Conservation (phyloP, 2,888 invertebrate genomes). For the Deilephila porcellus region DNA sequence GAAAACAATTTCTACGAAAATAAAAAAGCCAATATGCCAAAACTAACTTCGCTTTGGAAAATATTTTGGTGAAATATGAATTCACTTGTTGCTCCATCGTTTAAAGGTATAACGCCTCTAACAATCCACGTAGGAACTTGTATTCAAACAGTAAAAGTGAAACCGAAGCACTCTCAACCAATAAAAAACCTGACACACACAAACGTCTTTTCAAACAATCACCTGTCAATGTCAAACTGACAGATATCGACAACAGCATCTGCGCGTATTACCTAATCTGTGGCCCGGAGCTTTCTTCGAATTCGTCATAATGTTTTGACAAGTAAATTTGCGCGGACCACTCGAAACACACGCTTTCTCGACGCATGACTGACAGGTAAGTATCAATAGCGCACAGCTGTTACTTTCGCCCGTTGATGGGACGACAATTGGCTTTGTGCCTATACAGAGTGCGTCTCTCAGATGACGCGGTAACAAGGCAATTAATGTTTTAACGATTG, state of each 20-base stretch:
- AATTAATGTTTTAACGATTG: slow-evolving; percentile 27
- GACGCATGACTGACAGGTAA: slow-evolving; percentile 43
- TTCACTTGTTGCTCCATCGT: too few relatives aligned
- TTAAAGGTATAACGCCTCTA: too few relatives aligned
- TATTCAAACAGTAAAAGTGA: background rate
- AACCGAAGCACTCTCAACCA: too few relatives aligned
- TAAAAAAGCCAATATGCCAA: too few relatives aligned
- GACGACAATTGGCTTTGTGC: slow-evolving; percentile 41
- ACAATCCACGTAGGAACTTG: background rate
- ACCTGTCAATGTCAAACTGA: slow-evolving; percentile 8
- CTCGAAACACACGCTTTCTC: slow-evolving; percentile 40
- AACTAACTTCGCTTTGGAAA: too few relatives aligned
- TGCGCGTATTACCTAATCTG: slow-evolving; percentile 24
- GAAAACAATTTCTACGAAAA: too few relatives aligned
- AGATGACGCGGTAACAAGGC: slow-evolving; percentile 26
- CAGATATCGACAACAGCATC: slow-evolving; percentile 13
- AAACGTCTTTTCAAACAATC: background rate
- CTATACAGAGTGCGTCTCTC: slow-evolving; percentile 11
- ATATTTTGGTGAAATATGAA: too few relatives aligned
- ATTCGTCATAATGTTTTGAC: slow-evolving; percentile 42
- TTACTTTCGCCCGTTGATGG: slow-evolving; percentile 54
- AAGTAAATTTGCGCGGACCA: slow-evolving; percentile 37
- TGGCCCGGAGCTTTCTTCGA: slow-evolving; percentile 26
- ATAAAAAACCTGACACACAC: too few relatives aligned
- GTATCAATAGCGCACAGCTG: slow-evolving; percentile 43